Conservation (phyloP, 2,888 invertebrate species). For the Lasioglossum marginatum region DNA sequence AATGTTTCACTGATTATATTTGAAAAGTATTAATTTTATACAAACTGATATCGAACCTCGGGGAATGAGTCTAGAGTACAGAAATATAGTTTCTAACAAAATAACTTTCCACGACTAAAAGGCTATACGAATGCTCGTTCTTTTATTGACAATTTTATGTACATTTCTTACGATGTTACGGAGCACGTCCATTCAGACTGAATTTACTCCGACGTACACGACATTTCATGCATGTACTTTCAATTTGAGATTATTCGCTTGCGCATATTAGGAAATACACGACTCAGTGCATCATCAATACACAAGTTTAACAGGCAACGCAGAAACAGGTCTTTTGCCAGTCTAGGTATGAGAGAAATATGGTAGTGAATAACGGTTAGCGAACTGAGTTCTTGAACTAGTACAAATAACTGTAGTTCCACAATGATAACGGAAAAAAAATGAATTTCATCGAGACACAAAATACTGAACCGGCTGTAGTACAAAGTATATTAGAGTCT, state of each 20-base stretch:
- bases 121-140: constrained; percentile 61
- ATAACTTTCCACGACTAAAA: constrained; percentile 50
- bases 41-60: too few species aligned
- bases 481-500: constrained; percentile 4
- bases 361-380: neutral
- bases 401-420: neutral
- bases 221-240: constrained; percentile 51
- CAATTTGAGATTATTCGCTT: constrained; percentile 31
- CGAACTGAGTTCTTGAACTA: constrained; percentile 32
- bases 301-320: constrained; percentile 38
- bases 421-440: neutral
- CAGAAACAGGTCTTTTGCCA: constrained; percentile 8
- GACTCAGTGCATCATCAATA: constrained; percentile 31
- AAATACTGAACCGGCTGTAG: constrained; percentile 1
- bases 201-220: constrained; percentile 56
- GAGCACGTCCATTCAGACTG: constrained; percentile 50
- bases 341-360: constrained; percentile 10
- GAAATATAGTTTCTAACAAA: neutral
- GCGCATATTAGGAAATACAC: constrained; percentile 47
- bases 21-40: too few species aligned
- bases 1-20: too few species aligned
- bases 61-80: too few species aligned
- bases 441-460: neutral
- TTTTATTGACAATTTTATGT: constrained; percentile 75
- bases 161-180: constrained; percentile 70